A percentile compares a stretch with the other conserved stretches of the same genome.
Evolutionary conservation across 2,113 vertebrate genomes (phyloP).

Genomic region (Chionomys nivalis): DNA sequence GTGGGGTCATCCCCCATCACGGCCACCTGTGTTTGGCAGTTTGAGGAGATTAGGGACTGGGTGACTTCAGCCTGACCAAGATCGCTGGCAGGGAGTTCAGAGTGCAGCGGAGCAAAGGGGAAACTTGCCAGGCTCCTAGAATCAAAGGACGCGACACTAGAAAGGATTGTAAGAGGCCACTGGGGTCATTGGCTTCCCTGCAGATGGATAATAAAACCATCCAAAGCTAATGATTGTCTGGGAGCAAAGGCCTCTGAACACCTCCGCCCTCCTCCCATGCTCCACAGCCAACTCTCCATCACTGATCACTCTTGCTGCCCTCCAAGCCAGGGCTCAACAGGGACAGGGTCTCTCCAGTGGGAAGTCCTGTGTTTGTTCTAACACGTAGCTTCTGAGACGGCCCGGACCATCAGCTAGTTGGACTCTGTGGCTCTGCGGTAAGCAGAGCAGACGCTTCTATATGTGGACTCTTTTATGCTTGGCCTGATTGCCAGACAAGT

Average conservation of each 20-base stretch:
- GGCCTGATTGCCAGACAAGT: not conserved
- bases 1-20: not conserved
- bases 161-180: conserved; percentile 30
- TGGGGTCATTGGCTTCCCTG: conserved; percentile 2
- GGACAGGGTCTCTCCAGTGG: not conserved
- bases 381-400: not conserved
- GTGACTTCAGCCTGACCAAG: conserved; percentile 19
- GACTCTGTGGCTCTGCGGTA: not conserved
- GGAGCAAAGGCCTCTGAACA: not conserved
- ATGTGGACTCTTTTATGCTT: not conserved
- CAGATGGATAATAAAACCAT: not conserved
- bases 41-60: not conserved
- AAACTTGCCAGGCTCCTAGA: conserved; percentile 33
- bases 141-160: conserved; percentile 39
- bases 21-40: not conserved
- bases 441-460: not conserved
- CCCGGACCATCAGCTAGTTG: not conserved
- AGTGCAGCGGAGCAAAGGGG: conserved; percentile 41
- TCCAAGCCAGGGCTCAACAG: not conserved
- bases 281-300: not conserved
- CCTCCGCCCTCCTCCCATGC: not conserved
- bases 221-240: not conserved
- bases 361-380: not conserved
- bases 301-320: not conserved
- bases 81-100: not conserved